phyloP scores from a whole-genome alignment of 2,113 vertebrate genomes.

The Gadus chalcogrammus region DNA sequence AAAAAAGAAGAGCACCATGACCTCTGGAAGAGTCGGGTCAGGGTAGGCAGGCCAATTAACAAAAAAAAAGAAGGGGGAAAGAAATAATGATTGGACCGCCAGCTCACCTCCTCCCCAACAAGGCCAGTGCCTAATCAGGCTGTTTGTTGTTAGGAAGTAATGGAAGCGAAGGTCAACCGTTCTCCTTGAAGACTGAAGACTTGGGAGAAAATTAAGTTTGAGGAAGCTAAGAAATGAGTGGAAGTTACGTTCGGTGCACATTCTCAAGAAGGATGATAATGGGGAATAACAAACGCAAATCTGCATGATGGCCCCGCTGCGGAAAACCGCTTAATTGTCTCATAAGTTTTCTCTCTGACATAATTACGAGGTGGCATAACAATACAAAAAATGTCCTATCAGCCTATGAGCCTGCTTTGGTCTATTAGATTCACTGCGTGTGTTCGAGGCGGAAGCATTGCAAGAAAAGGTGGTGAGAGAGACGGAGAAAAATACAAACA shows the following conservation, averaged over 20 bases:
- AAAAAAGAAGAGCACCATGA: constrained; percentile 45
- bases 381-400: constrained; percentile 20
- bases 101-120: constrained; percentile 46
- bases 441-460: neutral
- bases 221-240: too few species aligned
- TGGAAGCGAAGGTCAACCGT: constrained; percentile 22
- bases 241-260: constrained; percentile 8
- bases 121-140: constrained; percentile 60
- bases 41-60: neutral
- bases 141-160: constrained; percentile 54
- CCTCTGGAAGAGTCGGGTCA: constrained; percentile 43
- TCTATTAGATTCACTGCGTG: constrained; percentile 25
- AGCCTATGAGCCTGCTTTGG: constrained; percentile 11
- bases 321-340: constrained; percentile 26
- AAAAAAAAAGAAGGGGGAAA: constrained; percentile 22
- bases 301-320: constrained; percentile 2
- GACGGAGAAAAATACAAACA: neutral
- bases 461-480: neutral
- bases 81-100: constrained; percentile 8
- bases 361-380: constrained; percentile 17
- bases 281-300: constrained; percentile 21
- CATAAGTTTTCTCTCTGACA: constrained; percentile 22
- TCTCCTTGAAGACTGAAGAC: constrained; percentile 54
- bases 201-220: too few species aligned
- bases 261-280: constrained; percentile 31